Conservation (phyloP, 2,797 vertebrate species). For the Clarias platycephalus region DNA sequence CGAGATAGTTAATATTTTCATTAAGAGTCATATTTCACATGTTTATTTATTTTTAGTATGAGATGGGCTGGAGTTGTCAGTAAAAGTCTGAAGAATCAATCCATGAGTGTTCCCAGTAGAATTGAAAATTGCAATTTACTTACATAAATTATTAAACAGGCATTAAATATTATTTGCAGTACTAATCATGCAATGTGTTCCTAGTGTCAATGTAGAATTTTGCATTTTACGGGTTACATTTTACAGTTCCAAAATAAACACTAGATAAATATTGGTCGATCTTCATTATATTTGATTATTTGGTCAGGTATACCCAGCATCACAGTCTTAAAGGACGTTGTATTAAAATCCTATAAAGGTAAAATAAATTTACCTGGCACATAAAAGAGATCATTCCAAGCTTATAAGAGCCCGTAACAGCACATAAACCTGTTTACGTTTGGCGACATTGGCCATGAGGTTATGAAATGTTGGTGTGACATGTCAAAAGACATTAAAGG, state of each 20-base stretch:
- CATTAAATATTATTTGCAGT: conserved; percentile 21
- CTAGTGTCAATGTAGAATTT: neutral
- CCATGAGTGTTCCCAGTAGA: conserved; percentile 43
- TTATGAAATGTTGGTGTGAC: conserved; percentile 50
- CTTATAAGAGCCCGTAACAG: neutral
- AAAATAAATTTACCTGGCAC: neutral
- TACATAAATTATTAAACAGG: conserved; percentile 41
- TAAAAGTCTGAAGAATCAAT: conserved; percentile 67
- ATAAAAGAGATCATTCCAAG: neutral
- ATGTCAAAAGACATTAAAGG: conserved; percentile 52
- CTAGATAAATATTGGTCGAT: neutral
- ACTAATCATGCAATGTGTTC: neutral
- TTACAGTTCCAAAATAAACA: neutral
- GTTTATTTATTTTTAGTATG: conserved; percentile 69
- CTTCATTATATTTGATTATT: neutral
- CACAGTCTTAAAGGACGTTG: conserved; percentile 23
- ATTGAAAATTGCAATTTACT: conserved; percentile 36
- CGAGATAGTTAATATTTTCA: conserved; percentile 62
- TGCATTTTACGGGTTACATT: neutral
- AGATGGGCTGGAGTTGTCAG: conserved; percentile 67
- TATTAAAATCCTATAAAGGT: neutral
- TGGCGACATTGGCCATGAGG: conserved; percentile 30
- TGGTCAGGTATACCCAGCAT: neutral
- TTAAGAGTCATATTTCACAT: conserved; percentile 66
- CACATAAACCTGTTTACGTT: neutral